These are phyloP conservation scores for Leptogaster cylindrica DNA, from an alignment of 2,888 invertebrate genomes.

Conservation along the genomic window DNA sequence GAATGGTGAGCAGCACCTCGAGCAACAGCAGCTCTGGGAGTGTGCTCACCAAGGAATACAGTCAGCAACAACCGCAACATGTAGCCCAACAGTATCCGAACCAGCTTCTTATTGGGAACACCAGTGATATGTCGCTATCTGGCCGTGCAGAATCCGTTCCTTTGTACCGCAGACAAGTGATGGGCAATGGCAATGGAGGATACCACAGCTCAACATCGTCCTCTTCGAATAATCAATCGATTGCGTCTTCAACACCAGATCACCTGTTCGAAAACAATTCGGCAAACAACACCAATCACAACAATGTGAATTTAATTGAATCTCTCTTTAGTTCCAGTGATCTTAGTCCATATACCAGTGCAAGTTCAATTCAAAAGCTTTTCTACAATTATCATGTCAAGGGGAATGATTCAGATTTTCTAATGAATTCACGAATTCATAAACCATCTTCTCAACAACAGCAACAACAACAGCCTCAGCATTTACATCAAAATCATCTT, in stretches of 20 bases:
- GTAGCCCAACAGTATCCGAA: slow-evolving; percentile 7
- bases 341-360: slow-evolving; percentile 42
- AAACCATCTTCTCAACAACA: slow-evolving; percentile 47
- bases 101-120: slow-evolving; percentile 12
- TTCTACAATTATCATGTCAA: slow-evolving; percentile 46
- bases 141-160: slow-evolving; percentile 60
- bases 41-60: slow-evolving; percentile 46
- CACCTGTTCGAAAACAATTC: slow-evolving; percentile 51
- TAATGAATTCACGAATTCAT: slow-evolving; percentile 26
- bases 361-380: slow-evolving; percentile 46
- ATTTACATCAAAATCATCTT: slow-evolving; percentile 47
- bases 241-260: slow-evolving; percentile 53
- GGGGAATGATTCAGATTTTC: slow-evolving; percentile 37
- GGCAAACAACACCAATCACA: neutral
- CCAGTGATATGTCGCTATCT: slow-evolving; percentile 39
- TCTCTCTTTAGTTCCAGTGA: slow-evolving; percentile 43
- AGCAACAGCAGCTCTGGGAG: slow-evolving; percentile 39
- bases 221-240: slow-evolving; percentile 51
- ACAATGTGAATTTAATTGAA: slow-evolving; percentile 41
- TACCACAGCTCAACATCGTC: slow-evolving; percentile 50
- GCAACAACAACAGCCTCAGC: slow-evolving; percentile 47
- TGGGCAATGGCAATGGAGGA: slow-evolving; percentile 54
- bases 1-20: slow-evolving; percentile 54
- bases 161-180: slow-evolving; percentile 63
- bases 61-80: slow-evolving; percentile 47